Evolutionary conservation across 1,140 invertebrate species (phyloP).

Genomic region (Ceratosolen fusciceps): DNA sequence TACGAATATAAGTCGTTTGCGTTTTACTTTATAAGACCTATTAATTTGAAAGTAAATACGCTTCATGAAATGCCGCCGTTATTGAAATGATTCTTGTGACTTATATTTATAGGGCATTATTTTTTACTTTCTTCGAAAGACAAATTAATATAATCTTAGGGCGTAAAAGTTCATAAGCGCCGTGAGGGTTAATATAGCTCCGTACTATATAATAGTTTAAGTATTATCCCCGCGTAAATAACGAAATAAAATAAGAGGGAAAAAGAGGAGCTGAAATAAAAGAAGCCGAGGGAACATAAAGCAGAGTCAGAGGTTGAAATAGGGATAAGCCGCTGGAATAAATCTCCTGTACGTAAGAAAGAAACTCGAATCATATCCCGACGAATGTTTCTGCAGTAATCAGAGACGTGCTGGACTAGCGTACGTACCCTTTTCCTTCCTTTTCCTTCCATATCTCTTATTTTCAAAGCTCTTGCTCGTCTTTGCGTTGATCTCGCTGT

Average conservation of each 20-base stretch:
- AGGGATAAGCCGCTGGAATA: slow-evolving; percentile 29
- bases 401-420: slow-evolving; percentile 40
- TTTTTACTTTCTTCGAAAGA: no score
- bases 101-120: no score
- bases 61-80: no score
- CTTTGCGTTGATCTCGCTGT: no score
- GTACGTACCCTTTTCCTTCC: neutral
- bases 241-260: no score
- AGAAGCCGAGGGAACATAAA: slow-evolving; percentile 19
- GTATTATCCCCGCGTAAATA: neutral
- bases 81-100: no score
- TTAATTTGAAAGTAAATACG: no score
- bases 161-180: no score
- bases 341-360: slow-evolving; percentile 27
- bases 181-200: no score
- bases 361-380: slow-evolving; percentile 43
- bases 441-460: neutral
- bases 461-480: slow-evolving; percentile 29
- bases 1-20: no score
- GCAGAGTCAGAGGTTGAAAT: slow-evolving; percentile 1
- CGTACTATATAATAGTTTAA: neutral
- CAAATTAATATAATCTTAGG: no score
- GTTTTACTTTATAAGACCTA: no score
- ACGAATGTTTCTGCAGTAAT: slow-evolving; percentile 38
- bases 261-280: slow-evolving; percentile 24